A percentile compares a stretch with the other conserved stretches of the same genome.
Conservation (phyloP, 2,888 invertebrate species). For the Cybosia mesomella region DNA sequence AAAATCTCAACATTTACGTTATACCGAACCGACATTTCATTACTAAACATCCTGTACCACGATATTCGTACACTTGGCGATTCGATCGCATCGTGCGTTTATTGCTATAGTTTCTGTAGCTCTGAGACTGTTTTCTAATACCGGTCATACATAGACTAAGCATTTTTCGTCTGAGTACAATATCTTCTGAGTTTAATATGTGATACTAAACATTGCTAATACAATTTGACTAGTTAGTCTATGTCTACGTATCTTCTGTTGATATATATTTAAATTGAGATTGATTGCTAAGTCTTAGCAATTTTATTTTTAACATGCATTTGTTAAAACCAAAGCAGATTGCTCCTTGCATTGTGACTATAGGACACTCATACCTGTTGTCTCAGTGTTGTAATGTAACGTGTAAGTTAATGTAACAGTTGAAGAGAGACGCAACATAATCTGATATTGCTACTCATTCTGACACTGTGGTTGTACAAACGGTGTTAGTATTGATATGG, state of each 20-base stretch:
- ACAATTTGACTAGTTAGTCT: conserved; percentile 8
- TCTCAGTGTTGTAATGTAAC: conserved; percentile 1
- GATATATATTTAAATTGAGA: not conserved
- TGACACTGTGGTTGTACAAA: not conserved
- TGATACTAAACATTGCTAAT: conserved; percentile 17
- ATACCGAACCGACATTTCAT: not conserved
- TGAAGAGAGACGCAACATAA: not conserved
- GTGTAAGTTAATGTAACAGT: not conserved
- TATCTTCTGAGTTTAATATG: conserved; percentile 13
- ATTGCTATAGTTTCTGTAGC: not conserved
- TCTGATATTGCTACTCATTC: not conserved
- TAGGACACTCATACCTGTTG: not conserved
- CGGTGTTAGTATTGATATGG: not conserved
- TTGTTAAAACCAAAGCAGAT: conserved; percentile 1
- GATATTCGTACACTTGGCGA: not conserved
- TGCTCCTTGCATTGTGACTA: not conserved
- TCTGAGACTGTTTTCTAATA: not conserved
- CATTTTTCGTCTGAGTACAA: not conserved
- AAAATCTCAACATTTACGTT: not conserved
- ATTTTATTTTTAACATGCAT: not conserved
- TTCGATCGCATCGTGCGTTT: not conserved
- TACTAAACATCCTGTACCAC: not conserved
- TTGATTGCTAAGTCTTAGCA: not conserved
- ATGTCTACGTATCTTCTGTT: not conserved
- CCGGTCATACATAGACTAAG: not conserved